phyloP scores from a whole-genome alignment of 2,113 vertebrate genomes.

The Struthio camelus region DNA sequence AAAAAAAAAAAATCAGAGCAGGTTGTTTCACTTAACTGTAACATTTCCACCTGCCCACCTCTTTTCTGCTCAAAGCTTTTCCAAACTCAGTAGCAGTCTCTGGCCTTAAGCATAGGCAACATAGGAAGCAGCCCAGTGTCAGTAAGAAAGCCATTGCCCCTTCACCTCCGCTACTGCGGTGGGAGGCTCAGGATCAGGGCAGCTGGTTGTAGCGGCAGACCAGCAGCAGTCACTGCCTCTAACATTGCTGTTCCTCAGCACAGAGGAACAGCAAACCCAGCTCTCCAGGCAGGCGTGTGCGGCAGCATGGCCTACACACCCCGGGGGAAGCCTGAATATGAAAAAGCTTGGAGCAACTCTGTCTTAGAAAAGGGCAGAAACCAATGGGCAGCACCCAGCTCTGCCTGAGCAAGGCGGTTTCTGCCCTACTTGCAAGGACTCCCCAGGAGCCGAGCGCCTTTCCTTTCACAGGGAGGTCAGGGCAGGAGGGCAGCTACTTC shows the following conservation, averaged over 20 bases:
- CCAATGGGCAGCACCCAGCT: not conserved
- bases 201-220: not conserved
- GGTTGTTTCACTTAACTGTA: slow-evolving; percentile 26
- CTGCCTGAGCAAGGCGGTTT: not conserved
- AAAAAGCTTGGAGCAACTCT: not conserved
- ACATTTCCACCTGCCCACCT: slow-evolving; percentile 31
- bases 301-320: not conserved
- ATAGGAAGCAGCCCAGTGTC: not conserved
- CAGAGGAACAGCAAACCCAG: no score
- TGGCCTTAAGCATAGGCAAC: not conserved
- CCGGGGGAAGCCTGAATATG: not conserved
- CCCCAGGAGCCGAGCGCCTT: not conserved
- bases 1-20: not conserved
- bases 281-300: fast-evolving
- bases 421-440: not conserved
- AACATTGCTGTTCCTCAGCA: not conserved
- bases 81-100: not conserved
- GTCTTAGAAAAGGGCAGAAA: not conserved
- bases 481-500: not conserved
- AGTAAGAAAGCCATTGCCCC: not conserved
- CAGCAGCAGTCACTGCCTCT: not conserved
- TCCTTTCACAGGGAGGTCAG: not conserved
- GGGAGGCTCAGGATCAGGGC: fast-evolving
- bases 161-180: not conserved
- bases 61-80: not conserved